These are phyloP conservation scores for Daphoenositta chrysoptera DNA, from an alignment of 2,113 vertebrate species.

Conservation along the genomic window DNA sequence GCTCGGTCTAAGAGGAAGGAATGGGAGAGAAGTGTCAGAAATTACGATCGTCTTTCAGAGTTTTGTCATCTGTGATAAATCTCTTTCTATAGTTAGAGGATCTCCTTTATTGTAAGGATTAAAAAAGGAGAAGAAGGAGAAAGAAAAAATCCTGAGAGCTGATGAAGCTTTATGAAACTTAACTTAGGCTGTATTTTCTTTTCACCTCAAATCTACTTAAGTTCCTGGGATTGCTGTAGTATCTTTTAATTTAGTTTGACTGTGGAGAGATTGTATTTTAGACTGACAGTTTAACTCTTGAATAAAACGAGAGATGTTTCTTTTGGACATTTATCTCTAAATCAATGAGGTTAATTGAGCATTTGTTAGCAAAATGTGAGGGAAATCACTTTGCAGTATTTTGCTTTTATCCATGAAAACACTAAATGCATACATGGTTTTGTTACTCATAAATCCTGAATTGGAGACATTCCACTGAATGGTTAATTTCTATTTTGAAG, in stretches of 20 bases:
- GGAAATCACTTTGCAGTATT: neutral
- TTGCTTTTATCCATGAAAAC: neutral
- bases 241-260: slow-evolving; percentile 36
- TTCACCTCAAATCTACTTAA: slow-evolving; percentile 14
- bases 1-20: neutral
- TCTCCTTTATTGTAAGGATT: slow-evolving; percentile 28
- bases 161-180: neutral
- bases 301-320: slow-evolving; percentile 1
- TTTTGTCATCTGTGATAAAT: slow-evolving; percentile 54
- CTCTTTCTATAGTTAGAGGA: slow-evolving; percentile 31
- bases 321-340: slow-evolving; percentile 20
- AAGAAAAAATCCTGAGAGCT: neutral
- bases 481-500: neutral
- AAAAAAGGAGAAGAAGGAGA: neutral
- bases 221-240: neutral
- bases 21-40: slow-evolving; percentile 15
- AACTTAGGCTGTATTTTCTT: neutral
- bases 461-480: neutral
- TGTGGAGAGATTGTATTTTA: slow-evolving; percentile 4
- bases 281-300: slow-evolving; percentile 36
- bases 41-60: slow-evolving; percentile 42
- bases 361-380: neutral
- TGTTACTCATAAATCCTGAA: neutral
- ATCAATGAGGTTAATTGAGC: neutral
- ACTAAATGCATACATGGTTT: neutral